Evolutionary conservation across 2,113 vertebrate species (phyloP), one percentile per base, ranked within the genome.

Genomic region (Sporophila hypoxantha): DNA sequence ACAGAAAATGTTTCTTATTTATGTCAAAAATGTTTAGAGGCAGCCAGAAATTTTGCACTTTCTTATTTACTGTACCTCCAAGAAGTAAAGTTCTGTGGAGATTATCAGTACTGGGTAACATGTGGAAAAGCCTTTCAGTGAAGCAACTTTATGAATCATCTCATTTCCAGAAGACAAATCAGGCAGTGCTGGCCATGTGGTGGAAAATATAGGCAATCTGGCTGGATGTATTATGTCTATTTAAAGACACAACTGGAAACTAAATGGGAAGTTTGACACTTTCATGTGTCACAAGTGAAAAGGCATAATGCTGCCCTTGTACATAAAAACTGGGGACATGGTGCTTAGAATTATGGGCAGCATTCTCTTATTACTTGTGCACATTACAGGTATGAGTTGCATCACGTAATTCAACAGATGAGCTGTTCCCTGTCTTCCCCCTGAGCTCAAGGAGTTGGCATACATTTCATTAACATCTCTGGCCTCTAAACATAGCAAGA

Each of bases 181-280:
- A 77, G 82, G 66, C 29, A 36, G 23, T 71, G 17, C 56, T 82
- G 47, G 66, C 74, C 85, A 75, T 84, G 76, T 88, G 66, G 59
- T 79, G 85, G 83, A 91, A 95, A 95, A 95, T 47, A 67, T 32
- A 83, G 69, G 66, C 91, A 93, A 69, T 85, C 65, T 92, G 87
- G 44, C 55, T 85, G 59, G 41, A 68, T 53, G 57, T 47, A 76
- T 85, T 77, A 74, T 69, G 67, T 78, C 81, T 94, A 89, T 94
- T 93, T 95, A 87, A 95, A 90, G 86, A 67, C 46, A 27, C 16
- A 79, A 86, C 46, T 89, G 73, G 87, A 94, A 94, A 83, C 82
- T 85, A 82, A 90, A 77, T 42, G 39, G 76, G 52, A 88, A 91
- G 66, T 90, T 81, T 86, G 88, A 71, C 64, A 59, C 85, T 89